A percentile compares a stretch with the other conserved stretches of the same genome.
Conservation (phyloP, 2,888 invertebrate genomes). For the Idaea aversata region DNA sequence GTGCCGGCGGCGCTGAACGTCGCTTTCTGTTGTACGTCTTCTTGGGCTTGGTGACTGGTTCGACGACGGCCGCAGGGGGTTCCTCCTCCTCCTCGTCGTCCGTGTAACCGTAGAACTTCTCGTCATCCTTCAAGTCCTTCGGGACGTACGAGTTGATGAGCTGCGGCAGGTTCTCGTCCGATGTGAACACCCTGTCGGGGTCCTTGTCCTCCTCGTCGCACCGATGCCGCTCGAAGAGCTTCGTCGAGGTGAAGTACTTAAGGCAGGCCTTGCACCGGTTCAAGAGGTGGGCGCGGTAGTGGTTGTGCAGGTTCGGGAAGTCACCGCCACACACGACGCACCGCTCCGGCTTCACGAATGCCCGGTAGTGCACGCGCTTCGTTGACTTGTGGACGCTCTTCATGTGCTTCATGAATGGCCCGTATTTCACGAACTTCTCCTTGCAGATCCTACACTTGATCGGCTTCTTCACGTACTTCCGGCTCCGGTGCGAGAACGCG, state of each 20-base stretch:
- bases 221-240: slow-evolving; percentile 54
- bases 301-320: slow-evolving; percentile 82
- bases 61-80: background rate
- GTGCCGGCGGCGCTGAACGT: background rate
- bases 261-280: slow-evolving; percentile 76
- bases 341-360: slow-evolving; percentile 70
- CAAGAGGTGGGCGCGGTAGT: slow-evolving; percentile 80
- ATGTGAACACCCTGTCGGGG: slow-evolving; percentile 61
- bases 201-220: slow-evolving; percentile 64
- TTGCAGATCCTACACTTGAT: slow-evolving; percentile 67
- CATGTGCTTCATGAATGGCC: slow-evolving; percentile 71
- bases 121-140: slow-evolving; percentile 63
- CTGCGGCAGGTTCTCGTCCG: slow-evolving; percentile 52
- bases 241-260: slow-evolving; percentile 69
- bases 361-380: slow-evolving; percentile 68
- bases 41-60: background rate
- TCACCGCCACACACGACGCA: slow-evolving; percentile 81
- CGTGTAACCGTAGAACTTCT: slow-evolving; percentile 64
- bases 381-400: slow-evolving; percentile 57
- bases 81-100: slow-evolving; percentile 56
- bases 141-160: slow-evolving; percentile 65
- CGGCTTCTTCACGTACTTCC: slow-evolving; percentile 70
- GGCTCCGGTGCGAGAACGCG: slow-evolving; percentile 69
- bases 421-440: slow-evolving; percentile 70
- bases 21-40: slow-evolving; percentile 2